Evolutionary conservation across 2,888 invertebrate genomes (phyloP), one percentile per base, ranked within the genome.

Genomic region (Mesopsocus fuscifrons): DNA sequence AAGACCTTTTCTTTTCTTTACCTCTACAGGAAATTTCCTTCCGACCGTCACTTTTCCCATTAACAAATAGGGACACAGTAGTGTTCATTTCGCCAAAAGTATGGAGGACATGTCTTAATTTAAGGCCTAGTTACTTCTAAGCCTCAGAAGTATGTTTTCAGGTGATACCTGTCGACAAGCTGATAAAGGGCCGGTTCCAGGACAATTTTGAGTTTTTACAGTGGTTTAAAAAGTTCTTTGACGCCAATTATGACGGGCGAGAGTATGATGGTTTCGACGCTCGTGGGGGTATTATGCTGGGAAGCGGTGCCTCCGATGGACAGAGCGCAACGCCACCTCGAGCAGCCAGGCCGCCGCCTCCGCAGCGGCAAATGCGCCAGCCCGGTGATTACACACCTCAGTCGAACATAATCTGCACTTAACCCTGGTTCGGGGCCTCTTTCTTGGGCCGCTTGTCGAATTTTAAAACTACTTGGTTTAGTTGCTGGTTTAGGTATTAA

Each of bases 181-280:
- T 99, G 69, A 91, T 97, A 63, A 97, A 97, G 68, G 97, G 92
- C 59, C 80, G 94, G 59, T 98, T 98, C 69, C 98, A 98, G 77
- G 98, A 98, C 71, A 98, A 98, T 72, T 98, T 98, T 75, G 98
- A 98, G 70, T 98, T 98, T 71, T 81, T 98, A 56, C 98, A 99
- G 72, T 98, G 98, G 98, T 98, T 99, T 73, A 98, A 98, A 76
- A 95, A 95, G 66, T 97, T 99, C 71, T 99, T 97, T 66, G 98
- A 99, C 69, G 95, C 97, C 53, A 99, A 99, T 71, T 98, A 95
- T 67, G 92, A 94, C 63, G 95, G 94, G 52, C 78, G 84, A 56
- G 91, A 91, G 53, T 99, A 98, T 65, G 88, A 95, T 61, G 87
- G 92, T 43, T 66, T 82, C 50, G 83, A 83, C 51, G 85, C 85